These are phyloP conservation scores for Otis tarda DNA, from an alignment of 2,113 vertebrate genomes.

Conservation along the genomic window DNA sequence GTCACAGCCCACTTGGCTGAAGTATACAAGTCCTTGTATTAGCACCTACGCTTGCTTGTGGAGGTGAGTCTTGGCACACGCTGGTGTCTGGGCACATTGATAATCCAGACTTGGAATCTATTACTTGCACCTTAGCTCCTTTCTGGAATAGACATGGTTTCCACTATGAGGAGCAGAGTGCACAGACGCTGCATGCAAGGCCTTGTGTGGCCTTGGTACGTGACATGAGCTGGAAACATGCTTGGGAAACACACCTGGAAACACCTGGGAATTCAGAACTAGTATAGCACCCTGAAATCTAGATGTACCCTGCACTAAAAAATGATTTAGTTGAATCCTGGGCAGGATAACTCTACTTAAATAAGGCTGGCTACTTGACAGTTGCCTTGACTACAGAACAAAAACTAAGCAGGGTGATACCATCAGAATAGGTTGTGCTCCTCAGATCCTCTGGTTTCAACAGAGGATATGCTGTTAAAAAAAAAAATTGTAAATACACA, in stretches of 20 bases:
- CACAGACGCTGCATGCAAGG: too few relatives aligned
- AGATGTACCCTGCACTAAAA: background rate
- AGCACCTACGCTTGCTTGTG: background rate
- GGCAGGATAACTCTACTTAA: background rate
- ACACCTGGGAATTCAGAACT: background rate
- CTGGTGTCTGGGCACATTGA: background rate
- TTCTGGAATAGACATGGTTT: background rate
- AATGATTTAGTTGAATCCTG: background rate
- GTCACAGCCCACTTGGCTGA: background rate
- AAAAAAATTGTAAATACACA: background rate
- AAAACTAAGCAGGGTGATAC: background rate
- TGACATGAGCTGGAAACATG: background rate
- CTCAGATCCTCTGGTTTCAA: background rate
- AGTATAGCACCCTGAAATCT: background rate
- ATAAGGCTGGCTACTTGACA: background rate
- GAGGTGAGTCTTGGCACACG: background rate
- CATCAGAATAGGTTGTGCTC: background rate
- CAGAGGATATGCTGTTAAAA: background rate
- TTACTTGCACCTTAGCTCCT: background rate
- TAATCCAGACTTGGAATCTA: background rate
- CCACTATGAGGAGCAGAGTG: background rate
- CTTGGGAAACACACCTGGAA: background rate
- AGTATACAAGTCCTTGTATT: background rate
- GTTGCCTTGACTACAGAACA: constrained; percentile 9
- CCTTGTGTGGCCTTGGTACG: background rate